Evolutionary conservation across 2,888 invertebrate genomes (phyloP), one percentile per base, ranked within the genome.

Genomic region (Luperina testacea): DNA sequence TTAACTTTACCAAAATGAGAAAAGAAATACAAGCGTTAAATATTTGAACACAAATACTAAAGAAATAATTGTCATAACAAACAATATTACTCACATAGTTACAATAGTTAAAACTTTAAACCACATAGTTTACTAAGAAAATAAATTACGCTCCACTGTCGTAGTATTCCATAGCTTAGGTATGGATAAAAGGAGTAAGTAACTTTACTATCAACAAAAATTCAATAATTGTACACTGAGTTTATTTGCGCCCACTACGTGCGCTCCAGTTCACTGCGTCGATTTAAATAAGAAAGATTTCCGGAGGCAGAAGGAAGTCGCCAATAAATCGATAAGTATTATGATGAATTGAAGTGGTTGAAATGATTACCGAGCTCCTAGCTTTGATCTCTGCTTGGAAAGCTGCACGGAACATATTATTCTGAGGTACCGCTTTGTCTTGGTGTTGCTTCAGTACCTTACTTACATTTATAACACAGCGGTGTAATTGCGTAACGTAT

Each of bases 121-220:
- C 82, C 87, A 88, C 88, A 88, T 82, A 69, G 51, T 86, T 81
- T 83, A 48, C 48, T 70, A 38, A 13, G 20, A 67, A 53, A 61
- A 78, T 1, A 72, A 65, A 65, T 20, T 20, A 65, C 3, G 27
- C 24, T 51, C 17, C 53, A 76, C 24, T 72, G 48, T 77, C 76
- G 17, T 42, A 69, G 53, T 57, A 53, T 20, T 61, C 65, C 73
- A 64, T 70, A 48, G 17, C 42, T 8, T 42, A 42, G 4, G 20
- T 9, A 17, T 20, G 59, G 6, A 17, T 68, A 59, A 38, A 42
- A 32, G 5, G 6, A 53, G 8, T 45, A 32, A 65, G 8, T 38
- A 32, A 72, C 48, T 57, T 53, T 73, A 9, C 2, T 59, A 38
- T n/a, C 15, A 71, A 61, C 15, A 75, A 59, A 69, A 15, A 48